These are phyloP conservation scores for Marisa cornuarietis DNA, from an alignment of 1,140 invertebrate genomes.

Conservation along the genomic window DNA sequence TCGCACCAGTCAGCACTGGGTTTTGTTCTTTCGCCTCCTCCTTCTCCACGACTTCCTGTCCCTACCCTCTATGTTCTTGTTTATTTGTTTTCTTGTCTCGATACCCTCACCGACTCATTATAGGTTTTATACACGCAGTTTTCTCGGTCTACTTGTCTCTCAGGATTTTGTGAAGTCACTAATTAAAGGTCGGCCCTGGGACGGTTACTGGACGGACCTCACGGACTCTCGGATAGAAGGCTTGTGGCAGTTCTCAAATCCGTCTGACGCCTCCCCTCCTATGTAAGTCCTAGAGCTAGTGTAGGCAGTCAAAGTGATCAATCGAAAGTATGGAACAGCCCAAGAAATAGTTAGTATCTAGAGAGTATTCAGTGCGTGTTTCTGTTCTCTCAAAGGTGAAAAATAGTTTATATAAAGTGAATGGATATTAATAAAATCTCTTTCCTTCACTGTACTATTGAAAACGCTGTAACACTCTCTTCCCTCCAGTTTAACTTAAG, in stretches of 20 bases:
- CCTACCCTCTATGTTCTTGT: background rate
- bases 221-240: conserved; percentile 6
- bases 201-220: conserved; percentile 5
- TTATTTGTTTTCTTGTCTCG: background rate
- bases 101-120: background rate
- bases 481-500: background rate
- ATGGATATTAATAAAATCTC: background rate
- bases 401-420: background rate
- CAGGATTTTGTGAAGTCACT: conserved; percentile 10
- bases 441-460: background rate
- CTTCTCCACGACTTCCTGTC: background rate
- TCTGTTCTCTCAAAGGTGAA: background rate
- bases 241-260: background rate
- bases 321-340: background rate
- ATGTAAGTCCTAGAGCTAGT: background rate
- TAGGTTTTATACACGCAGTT: background rate
- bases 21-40: background rate
- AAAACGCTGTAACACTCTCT: background rate
- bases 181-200: background rate
- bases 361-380: background rate
- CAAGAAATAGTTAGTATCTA: background rate
- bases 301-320: no score
- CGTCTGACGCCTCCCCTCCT: background rate
- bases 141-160: background rate
- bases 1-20: no score